Evolutionary conservation across 2,888 invertebrate species (phyloP).

Genomic region (Chrysolina haemoptera): DNA sequence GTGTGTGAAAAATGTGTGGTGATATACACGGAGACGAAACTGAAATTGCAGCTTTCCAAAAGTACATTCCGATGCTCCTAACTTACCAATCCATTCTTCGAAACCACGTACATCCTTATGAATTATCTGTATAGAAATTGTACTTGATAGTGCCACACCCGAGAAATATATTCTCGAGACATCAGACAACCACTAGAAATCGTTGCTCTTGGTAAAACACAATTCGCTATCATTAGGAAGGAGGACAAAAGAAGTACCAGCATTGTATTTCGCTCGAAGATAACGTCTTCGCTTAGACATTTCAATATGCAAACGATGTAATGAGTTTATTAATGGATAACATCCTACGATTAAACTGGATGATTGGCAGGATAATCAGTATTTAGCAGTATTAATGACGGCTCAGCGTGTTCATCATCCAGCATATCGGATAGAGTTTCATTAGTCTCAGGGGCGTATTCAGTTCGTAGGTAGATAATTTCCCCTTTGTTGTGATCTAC

Average conservation of each 20-base stretch:
- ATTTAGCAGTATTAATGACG: conserved; percentile 32
- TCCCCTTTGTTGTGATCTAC: too few relatives aligned
- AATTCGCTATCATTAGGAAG: conserved; percentile 8
- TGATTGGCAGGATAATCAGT: conserved; percentile 56
- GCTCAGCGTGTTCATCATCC: conserved; percentile 17
- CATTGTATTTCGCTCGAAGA: conserved; percentile 35
- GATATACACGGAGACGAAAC: too few relatives aligned
- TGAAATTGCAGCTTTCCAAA: too few relatives aligned
- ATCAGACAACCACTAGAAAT: not conserved
- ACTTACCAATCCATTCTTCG: too few relatives aligned
- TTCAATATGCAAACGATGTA: conserved; percentile 52
- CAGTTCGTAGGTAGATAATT: not conserved
- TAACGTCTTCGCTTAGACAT: conserved; percentile 37
- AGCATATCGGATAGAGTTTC: conserved; percentile 11
- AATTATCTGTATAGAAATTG: too few relatives aligned
- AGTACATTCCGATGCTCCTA: too few relatives aligned
- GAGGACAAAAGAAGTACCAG: conserved; percentile 30
- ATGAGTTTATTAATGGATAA: conserved; percentile 55
- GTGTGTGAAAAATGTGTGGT: too few relatives aligned
- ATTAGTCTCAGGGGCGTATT: not conserved
- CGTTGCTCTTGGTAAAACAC: conserved; percentile 3
- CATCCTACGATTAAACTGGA: conserved; percentile 51
- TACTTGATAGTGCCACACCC: not conserved
- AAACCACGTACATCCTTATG: too few relatives aligned
- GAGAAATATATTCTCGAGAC: not conserved